Percentiles rank a stretch among this genome's conserved stretches.
These are phyloP conservation scores for Coelogynopora nodosa DNA, from an alignment of 2,888 invertebrate genomes.

Conservation along the genomic window DNA sequence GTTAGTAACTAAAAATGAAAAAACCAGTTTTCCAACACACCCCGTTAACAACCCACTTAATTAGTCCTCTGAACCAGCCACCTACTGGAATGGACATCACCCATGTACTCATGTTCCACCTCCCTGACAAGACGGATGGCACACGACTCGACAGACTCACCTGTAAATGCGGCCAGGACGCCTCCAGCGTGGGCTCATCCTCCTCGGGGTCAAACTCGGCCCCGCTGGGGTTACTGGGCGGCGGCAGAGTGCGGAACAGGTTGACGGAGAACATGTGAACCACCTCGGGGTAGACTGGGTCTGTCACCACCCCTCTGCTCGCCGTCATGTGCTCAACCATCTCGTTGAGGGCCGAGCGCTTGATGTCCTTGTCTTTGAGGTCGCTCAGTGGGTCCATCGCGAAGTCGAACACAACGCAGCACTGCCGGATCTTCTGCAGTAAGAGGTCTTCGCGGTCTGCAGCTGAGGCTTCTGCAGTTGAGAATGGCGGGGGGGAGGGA, in stretches of 20 bases:
- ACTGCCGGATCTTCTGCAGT: conserved; percentile 91
- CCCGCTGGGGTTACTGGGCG: conserved; percentile 72
- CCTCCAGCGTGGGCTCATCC: conserved; percentile 97
- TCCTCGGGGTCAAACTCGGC: conserved; percentile 97
- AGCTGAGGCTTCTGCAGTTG: conserved; percentile 66
- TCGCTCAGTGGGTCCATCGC: conserved; percentile 86
- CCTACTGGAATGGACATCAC: no score
- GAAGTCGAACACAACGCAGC: conserved; percentile 97
- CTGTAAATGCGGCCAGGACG: conserved; percentile 93
- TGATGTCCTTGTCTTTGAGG: conserved; percentile 97
- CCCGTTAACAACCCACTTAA: no score
- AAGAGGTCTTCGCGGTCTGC: conserved; percentile 92
- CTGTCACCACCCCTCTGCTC: conserved; percentile 86
- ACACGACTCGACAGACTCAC: no score
- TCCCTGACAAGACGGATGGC: no score
- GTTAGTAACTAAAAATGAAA: no score
- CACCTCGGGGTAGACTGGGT: conserved; percentile 94
- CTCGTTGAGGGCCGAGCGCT: conserved; percentile 90
- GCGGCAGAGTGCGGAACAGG: conserved; percentile 94
- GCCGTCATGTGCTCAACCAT: conserved; percentile 91
- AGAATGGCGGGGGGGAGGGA: no score
- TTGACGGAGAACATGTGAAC: conserved; percentile 81
- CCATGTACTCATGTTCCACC: no score
- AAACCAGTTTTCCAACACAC: no score
- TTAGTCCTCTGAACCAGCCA: no score